Evolutionary conservation across 2,113 vertebrate species (phyloP).

Genomic region (Oxygymnocypris stewartii): DNA sequence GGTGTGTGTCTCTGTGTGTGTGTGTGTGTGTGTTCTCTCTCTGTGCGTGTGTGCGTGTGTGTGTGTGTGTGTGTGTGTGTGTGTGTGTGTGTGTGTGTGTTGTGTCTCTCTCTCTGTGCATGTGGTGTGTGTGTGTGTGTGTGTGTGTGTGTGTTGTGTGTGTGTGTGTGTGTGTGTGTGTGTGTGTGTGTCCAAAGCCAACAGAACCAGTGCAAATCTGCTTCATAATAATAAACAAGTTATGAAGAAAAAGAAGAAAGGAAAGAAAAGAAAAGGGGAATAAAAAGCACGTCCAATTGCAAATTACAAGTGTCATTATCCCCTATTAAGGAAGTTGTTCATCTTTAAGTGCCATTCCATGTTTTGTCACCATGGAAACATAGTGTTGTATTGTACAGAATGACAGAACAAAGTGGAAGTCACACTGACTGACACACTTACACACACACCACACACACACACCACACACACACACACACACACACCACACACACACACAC

Average conservation of each 20-base stretch:
- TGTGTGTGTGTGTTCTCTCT: too few species aligned
- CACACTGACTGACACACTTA: not conserved
- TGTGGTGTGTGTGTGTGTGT: not conserved
- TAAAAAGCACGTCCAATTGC: conserved; percentile 32
- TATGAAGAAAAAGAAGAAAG: not conserved
- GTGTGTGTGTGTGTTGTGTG: not conserved
- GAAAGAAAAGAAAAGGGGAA: conserved; percentile 5
- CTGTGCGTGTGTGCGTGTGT: too few species aligned
- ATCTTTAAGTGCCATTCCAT: conserved; percentile 49
- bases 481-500: conserved; percentile 29
- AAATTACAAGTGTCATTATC: conserved; percentile 51
- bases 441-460: not conserved
- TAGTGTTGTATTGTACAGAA: not conserved
- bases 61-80: conserved; percentile 3
- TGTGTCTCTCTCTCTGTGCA: not conserved
- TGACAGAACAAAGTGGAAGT: not conserved
- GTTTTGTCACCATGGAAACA: conserved; percentile 43
- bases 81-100: not conserved
- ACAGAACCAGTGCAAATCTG: not conserved
- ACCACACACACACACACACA: conserved; percentile 34
- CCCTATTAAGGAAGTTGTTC: conserved; percentile 55
- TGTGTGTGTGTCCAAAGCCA: conserved; percentile 1
- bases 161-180: not conserved
- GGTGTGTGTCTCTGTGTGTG: too few species aligned
- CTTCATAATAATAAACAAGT: conserved; percentile 43